Conservation (phyloP, 2,888 invertebrate species). For the Caenorhabditis sp. region DNA sequence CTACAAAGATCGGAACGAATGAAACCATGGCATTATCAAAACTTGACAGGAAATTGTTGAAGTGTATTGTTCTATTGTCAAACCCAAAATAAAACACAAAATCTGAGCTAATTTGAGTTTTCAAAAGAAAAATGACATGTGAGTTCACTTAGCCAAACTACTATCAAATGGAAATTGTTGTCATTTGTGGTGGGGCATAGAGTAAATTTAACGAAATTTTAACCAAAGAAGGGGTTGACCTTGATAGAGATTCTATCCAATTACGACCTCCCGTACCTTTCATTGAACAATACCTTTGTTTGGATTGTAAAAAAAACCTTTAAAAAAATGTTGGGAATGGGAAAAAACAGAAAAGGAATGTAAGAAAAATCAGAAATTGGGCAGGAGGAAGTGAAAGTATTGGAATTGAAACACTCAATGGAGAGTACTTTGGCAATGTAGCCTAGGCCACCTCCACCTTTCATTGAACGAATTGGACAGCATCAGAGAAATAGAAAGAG, state of each 20-base stretch:
- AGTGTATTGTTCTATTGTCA: neutral
- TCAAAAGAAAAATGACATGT: neutral
- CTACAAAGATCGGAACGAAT: slow-evolving; percentile 23
- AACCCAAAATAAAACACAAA: neutral
- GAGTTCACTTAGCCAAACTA: no score
- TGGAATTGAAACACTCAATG: slow-evolving; percentile 6
- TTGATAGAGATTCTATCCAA: slow-evolving; percentile 56
- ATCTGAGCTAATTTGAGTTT: slow-evolving; percentile 31
- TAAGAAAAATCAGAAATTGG: neutral
- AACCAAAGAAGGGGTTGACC: slow-evolving; percentile 44
- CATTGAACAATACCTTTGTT: slow-evolving; percentile 22
- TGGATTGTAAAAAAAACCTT: slow-evolving; percentile 2
- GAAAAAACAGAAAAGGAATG: neutral
- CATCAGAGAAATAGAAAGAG: slow-evolving; percentile 25
- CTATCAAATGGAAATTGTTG: no score
- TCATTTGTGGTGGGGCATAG: slow-evolving; percentile 19
- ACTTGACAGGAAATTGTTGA: neutral
- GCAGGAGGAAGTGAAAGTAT: slow-evolving; percentile 29
- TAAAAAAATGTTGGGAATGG: no score
- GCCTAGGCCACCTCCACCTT: slow-evolving; percentile 4
- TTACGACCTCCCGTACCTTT: slow-evolving; percentile 39
- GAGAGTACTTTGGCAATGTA: slow-evolving; percentile 29
- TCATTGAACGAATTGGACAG: slow-evolving; percentile 9
- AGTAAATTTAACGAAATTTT: no score
- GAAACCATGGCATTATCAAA: neutral